Evolutionary conservation across 2,888 invertebrate genomes (phyloP).

Genomic region (Brachyopa scutellaris): DNA sequence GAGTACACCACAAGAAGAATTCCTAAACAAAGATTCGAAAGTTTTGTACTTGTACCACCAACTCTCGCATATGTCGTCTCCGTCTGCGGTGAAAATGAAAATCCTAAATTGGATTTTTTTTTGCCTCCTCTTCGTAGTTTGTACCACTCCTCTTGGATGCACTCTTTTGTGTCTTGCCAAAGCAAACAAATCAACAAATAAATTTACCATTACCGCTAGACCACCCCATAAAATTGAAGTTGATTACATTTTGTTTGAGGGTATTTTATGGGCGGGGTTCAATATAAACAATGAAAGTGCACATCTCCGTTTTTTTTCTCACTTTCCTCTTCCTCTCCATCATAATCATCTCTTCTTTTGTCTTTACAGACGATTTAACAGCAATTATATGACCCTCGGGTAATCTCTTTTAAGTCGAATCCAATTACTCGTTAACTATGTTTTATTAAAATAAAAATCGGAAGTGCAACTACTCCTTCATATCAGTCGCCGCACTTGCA

Average conservation of each 20-base stretch:
- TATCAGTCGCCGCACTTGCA: neutral
- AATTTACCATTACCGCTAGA: neutral
- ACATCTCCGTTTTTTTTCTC: neutral
- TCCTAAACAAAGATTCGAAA: too few species aligned
- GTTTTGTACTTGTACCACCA: too few species aligned
- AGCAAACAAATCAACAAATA: slow-evolving; percentile 19
- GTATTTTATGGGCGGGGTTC: slow-evolving; percentile 66
- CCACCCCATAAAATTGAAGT: slow-evolving; percentile 32
- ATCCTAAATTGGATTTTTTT: slow-evolving; percentile 20
- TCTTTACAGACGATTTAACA: neutral
- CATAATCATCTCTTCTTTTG: neutral
- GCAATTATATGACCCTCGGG: slow-evolving; percentile 24
- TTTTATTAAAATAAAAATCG: slow-evolving; percentile 23
- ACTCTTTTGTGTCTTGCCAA: slow-evolving; percentile 5
- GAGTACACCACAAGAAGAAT: too few species aligned
- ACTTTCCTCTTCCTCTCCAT: neutral
- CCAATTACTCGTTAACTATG: slow-evolving; percentile 23
- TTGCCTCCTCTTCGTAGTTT: neutral
- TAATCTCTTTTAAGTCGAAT: slow-evolving; percentile 2
- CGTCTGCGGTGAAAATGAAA: neutral
- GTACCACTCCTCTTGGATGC: neutral
- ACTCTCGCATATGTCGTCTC: too few species aligned
- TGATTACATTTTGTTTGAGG: slow-evolving; percentile 30
- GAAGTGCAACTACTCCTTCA: neutral
- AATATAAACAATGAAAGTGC: slow-evolving; percentile 51